Conservation (phyloP, 2,797 vertebrate species). For the Orestias chungarensis region DNA sequence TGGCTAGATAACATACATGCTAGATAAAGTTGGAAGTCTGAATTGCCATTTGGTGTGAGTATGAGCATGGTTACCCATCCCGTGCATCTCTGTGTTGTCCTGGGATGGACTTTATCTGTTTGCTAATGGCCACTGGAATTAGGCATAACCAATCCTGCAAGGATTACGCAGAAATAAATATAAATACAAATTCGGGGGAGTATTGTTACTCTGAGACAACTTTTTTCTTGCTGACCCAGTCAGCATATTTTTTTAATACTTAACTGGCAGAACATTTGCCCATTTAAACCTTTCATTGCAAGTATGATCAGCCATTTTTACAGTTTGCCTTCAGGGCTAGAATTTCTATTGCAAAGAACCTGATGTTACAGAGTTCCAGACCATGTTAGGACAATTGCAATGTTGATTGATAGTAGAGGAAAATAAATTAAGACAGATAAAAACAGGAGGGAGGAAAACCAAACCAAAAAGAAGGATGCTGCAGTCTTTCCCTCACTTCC, state of each 20-base stretch:
- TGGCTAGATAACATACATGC: too few species aligned
- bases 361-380: constrained; percentile 18
- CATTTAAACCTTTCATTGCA: constrained; percentile 19
- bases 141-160: not conserved
- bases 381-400: constrained; percentile 8
- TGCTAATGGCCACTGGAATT: not conserved
- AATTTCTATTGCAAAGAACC: constrained; percentile 12
- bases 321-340: constrained; percentile 7
- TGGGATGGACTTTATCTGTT: not conserved
- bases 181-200: not conserved
- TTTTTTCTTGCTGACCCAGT: constrained; percentile 16
- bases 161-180: not conserved
- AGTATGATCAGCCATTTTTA: not conserved
- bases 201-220: constrained; percentile 19
- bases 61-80: not conserved
- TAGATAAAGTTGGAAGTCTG: not conserved
- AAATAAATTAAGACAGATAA: constrained; percentile 16
- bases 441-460: constrained; percentile 2
- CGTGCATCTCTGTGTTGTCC: not conserved
- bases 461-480: constrained; percentile 54
- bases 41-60: not conserved
- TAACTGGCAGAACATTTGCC: constrained; percentile 16
- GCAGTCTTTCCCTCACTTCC: constrained; percentile 64
- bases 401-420: constrained; percentile 4
- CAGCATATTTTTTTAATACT: not conserved